Base-by-base conservation (phyloP, 2,888 invertebrate genomes). In the Lasioglossum marginatum region DNA sequence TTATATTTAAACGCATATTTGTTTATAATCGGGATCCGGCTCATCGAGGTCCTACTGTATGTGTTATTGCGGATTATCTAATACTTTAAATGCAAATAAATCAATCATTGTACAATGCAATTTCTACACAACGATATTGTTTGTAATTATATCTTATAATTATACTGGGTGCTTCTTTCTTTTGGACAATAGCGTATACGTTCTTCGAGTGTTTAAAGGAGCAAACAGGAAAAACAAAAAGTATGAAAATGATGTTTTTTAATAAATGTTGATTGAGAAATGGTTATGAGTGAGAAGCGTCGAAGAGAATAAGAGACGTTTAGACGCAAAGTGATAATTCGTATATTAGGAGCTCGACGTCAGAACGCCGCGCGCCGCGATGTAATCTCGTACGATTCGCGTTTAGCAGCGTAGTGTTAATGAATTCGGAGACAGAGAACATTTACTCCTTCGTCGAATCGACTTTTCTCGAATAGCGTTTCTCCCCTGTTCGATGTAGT, bases 401-500 rank as follows among this genome's bases (percentile, higher is more conserved):
- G 66, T 71, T 40, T 60, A 79, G 76, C 40, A 48, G 43, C 34
- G 68, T 45, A 48, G 72, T 12, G 68, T 40, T 68, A 68, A 68
- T 68, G 68, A 40, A 68, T 40, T 68, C 68, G 74, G 68, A 68
- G 68, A 68, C 40, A 12, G 37, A 23, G 68, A 37, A 23, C 23
- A 40, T 19, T 68, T 40, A 68, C 83, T 48, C 77, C 57, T 84
- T n/a, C 84, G 68, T 81, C 74, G 77, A 16, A 66, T 63, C 45
- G 27, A 48, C 73, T 48, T 68, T 63, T 78, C 78, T 78, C 77
- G 77, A 31, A 77, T 78, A 86, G 81, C 23, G 63, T 81, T 60
- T 81, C 71, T 81, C 86, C 78, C 81, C 75, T 73, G 79, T 84
- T 84, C 73, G 77, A 78, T 52, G 71, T 78, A 72, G 43, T 34